Evolutionary conservation across 2,113 vertebrate species (phyloP).

Genomic region (Carassius carassius): DNA sequence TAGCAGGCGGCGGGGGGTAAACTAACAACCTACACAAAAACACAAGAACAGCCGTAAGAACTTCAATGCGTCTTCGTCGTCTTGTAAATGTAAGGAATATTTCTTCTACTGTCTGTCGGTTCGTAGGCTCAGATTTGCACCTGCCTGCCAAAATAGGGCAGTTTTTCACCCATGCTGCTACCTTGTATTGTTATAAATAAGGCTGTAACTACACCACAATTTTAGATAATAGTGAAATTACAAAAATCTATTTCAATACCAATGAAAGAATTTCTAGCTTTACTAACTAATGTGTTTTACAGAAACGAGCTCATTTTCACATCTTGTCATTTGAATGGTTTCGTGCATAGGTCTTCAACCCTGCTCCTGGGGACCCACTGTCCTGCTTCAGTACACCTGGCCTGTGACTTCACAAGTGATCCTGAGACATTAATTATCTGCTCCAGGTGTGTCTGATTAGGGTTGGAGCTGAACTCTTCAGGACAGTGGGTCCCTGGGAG

Average conservation of each 20-base stretch:
- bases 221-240: background rate
- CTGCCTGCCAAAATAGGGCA: background rate
- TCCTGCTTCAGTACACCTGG: too few relatives aligned
- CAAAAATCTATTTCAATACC: background rate
- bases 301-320: too few relatives aligned
- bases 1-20: constrained; percentile 94
- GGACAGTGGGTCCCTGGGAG: too few relatives aligned
- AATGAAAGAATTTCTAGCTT: too few relatives aligned
- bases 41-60: background rate
- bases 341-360: too few relatives aligned
- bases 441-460: too few relatives aligned
- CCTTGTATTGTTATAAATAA: background rate
- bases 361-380: too few relatives aligned
- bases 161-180: background rate
- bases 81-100: background rate
- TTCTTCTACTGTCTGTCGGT: background rate
- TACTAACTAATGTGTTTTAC: too few relatives aligned
- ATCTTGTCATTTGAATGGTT: too few relatives aligned
- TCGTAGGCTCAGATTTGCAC: background rate
- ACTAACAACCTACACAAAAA: constrained; percentile 85
- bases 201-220: background rate
- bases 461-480: too few relatives aligned
- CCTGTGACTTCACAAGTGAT: too few relatives aligned
- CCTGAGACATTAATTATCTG: too few relatives aligned
- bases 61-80: background rate